Base-by-base conservation (phyloP, 1,140 invertebrate genomes). In the Drosophila paulistorum region DNA sequence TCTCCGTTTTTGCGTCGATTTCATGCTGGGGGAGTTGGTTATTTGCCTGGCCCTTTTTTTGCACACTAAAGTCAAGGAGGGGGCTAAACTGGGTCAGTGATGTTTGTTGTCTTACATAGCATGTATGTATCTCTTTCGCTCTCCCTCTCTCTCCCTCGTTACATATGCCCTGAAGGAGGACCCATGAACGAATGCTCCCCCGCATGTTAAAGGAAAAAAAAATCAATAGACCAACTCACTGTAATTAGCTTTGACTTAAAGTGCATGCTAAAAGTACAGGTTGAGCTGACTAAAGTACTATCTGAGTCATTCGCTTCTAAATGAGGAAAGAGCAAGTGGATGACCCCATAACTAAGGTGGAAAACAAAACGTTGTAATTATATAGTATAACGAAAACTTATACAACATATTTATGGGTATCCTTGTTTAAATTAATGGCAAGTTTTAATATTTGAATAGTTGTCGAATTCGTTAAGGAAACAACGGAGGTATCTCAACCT, bases 61-160 rank as follows among this genome's bases (percentile, higher is more conserved):
- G 83, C 87, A 79, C 79, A 83, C 68, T 87, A 86, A 60, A 87
- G 65, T 79, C 67, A 75, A 55, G 81, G 65, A 39, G 60, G 76
- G 70, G 57, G 57, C 57, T 33, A 51, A 37, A 59, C 57, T 59
- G 57, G 33, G 30, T 17, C 14, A 33, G 57, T 59, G 30, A 33
- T 59, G 30, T 37, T 59, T 59, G 30, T 37, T 33, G 57, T 37
- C 45, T 51, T 51, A 51, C 11, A 39, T 39, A 37, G 10, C 35
- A 37, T 37, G 35, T 37, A 37, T 37, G 35, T 37, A 37, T 30
- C 35, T 37, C 23, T 26, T 4, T 26, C 23, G 2, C 23, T 26
- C 3, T 26, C 23, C 4, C 23, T 26, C 23, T 26, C 7, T 11
- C 1, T 11, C 1, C 20, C n/a, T 48, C n/a, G n/a, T 9, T 9